A percentile compares a stretch with the other conserved stretches of the same genome.
phyloP scores from a whole-genome alignment of 2,888 invertebrate species.

The Andrena flavipes region DNA sequence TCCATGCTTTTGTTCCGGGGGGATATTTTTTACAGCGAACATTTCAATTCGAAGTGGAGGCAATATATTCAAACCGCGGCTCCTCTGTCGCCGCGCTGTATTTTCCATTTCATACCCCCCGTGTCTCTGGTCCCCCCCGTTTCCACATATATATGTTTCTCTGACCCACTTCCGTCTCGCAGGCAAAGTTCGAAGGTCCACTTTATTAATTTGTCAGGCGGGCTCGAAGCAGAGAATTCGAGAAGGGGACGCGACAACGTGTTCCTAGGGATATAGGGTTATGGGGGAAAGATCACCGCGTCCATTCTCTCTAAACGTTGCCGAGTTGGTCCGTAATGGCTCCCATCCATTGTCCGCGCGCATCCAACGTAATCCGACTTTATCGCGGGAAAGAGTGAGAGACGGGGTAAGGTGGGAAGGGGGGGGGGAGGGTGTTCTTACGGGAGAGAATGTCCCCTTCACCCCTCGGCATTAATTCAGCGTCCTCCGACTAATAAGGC shows the following conservation, averaged over 20 bases:
- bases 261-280: neutral
- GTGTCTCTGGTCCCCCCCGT: neutral
- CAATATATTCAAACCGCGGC: neutral
- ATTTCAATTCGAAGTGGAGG: neutral
- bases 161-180: constrained; percentile 1
- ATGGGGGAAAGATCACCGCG: neutral
- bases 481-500: constrained; percentile 12
- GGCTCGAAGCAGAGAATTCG: neutral
- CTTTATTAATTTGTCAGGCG: constrained; percentile 6
- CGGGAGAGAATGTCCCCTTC: neutral
- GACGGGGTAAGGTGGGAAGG: neutral
- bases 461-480: neutral
- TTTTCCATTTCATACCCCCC: neutral
- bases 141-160: neutral
- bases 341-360: constrained; percentile 25
- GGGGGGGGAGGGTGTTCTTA: neutral
- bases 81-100: neutral
- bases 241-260: neutral
- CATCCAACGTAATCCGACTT: constrained; percentile 35
- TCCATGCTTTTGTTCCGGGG: neutral
- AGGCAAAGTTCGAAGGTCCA: constrained; percentile 8
- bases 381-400: neutral
- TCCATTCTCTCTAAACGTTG: neutral
- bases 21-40: neutral
- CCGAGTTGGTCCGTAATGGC: constrained; percentile 18